Evolutionary conservation across 2,113 vertebrate species (phyloP).

Genomic region (Pollachius pollachius): DNA sequence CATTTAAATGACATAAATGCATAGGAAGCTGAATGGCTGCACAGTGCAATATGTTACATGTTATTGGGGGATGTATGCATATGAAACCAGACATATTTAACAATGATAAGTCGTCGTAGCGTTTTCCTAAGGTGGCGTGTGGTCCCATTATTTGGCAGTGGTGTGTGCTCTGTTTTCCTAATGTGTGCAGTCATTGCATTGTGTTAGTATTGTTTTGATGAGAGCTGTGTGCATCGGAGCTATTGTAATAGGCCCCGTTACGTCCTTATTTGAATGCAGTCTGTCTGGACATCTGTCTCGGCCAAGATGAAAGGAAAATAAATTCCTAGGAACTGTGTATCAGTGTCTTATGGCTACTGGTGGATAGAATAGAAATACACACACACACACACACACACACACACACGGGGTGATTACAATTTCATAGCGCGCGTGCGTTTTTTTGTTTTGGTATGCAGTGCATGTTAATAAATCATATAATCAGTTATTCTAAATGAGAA

Average conservation of each 20-base stretch:
- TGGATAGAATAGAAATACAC: too few species aligned
- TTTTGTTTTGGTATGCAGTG: too few species aligned
- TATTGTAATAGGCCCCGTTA: constrained; percentile 55
- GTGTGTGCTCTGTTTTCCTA: too few species aligned
- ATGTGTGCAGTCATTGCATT: constrained; percentile 62
- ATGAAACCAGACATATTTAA: too few species aligned
- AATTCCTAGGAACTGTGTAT: constrained; percentile 42
- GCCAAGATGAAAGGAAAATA: constrained; percentile 43
- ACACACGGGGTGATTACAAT: too few species aligned
- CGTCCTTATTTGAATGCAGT: constrained; percentile 68
- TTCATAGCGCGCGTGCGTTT: too few species aligned
- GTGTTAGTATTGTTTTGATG: constrained; percentile 59
- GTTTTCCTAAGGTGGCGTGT: neutral
- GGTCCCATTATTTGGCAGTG: too few species aligned
- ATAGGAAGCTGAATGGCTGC: too few species aligned
- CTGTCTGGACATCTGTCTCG: constrained; percentile 70
- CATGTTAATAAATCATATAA: neutral
- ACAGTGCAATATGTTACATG: too few species aligned
- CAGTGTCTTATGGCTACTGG: constrained; percentile 14
- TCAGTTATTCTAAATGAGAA: neutral
- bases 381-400: too few species aligned
- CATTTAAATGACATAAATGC: constrained; percentile 33
- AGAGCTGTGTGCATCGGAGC: constrained; percentile 46
- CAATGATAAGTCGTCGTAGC: neutral
- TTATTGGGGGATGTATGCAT: too few species aligned